A percentile compares a stretch with the other conserved stretches of the same genome.
These are phyloP conservation scores for Polietes domitor DNA, from an alignment of 2,888 invertebrate species.

Conservation along the genomic window DNA sequence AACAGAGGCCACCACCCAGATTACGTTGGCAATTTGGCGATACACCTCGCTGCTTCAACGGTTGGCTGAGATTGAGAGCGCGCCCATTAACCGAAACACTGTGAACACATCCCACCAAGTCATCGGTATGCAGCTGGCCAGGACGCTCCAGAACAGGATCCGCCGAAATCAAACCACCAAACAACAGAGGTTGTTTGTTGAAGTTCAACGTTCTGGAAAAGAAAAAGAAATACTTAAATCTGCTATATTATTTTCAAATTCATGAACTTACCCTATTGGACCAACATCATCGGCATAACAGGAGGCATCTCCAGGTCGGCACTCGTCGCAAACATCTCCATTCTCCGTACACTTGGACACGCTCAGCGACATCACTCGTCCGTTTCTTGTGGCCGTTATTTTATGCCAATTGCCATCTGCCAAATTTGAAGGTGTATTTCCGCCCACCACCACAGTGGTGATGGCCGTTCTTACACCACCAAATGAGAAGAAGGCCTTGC, in stretches of 20 bases:
- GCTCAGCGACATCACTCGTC: conserved; percentile 92
- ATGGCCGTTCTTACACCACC: conserved; percentile 94
- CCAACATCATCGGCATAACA: conserved; percentile 94
- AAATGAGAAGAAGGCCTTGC: conserved; percentile 93
- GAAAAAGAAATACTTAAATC: conserved; percentile 49
- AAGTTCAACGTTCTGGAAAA: conserved; percentile 92
- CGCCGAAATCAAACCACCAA: conserved; percentile 92
- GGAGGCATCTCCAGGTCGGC: conserved; percentile 89
- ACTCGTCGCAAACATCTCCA: conserved; percentile 93
- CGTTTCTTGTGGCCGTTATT: conserved; percentile 94
- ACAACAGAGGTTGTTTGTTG: conserved; percentile 91
- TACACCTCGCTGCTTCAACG: conserved; percentile 87
- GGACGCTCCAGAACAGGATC: conserved; percentile 94
- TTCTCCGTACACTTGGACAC: conserved; percentile 91
- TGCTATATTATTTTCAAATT: not conserved
- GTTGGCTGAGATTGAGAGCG: conserved; percentile 89
- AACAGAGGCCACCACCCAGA: conserved; percentile 85
- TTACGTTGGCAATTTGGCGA: conserved; percentile 89
- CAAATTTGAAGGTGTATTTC: conserved; percentile 82
- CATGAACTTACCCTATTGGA: conserved; percentile 89
- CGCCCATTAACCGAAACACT: conserved; percentile 94
- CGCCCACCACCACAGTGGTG: conserved; percentile 88
- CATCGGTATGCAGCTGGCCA: conserved; percentile 94
- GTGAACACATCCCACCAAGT: conserved; percentile 96
- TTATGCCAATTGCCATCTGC: conserved; percentile 96